Percentiles rank a stretch among this genome's conserved stretches.
These are phyloP conservation scores for Asobara japonica DNA, from an alignment of 1,140 invertebrate genomes.

Conservation along the genomic window DNA sequence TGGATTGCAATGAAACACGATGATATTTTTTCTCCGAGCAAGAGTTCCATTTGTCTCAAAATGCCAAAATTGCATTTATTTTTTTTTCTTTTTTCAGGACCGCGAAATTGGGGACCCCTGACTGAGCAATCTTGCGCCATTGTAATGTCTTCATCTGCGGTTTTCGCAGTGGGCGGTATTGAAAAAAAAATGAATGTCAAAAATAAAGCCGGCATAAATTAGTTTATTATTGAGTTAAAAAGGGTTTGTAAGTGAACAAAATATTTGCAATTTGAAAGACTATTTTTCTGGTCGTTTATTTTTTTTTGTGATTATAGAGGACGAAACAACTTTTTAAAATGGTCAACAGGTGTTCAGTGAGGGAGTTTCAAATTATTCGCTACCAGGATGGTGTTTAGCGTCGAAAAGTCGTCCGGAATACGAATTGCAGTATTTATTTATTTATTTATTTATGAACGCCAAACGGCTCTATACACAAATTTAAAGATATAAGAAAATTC, in stretches of 20 bases:
- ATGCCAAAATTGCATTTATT: no score
- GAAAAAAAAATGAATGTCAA: slow-evolving; percentile 2
- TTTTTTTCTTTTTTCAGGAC: neutral
- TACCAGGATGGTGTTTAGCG: slow-evolving; percentile 30
- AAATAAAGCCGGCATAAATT: neutral
- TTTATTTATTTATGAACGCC: neutral
- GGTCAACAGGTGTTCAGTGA: slow-evolving; percentile 32
- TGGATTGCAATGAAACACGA: no score
- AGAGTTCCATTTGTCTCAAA: no score
- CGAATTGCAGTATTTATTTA: slow-evolving; percentile 36
- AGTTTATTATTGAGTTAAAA: neutral
- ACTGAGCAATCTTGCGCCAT: slow-evolving; percentile 51
- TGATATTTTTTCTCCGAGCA: no score
- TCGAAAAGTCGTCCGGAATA: slow-evolving; percentile 38
- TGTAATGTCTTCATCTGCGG: slow-evolving; percentile 59
- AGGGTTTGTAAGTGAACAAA: no score
- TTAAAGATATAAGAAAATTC: no score
- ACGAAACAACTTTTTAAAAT: no score
- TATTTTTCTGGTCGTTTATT: no score
- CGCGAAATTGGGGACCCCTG: slow-evolving; percentile 15
- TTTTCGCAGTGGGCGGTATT: slow-evolving; percentile 40
- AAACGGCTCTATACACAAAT: no score
- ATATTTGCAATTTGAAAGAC: no score
- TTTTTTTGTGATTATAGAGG: no score
- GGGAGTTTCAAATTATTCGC: slow-evolving; percentile 13